Percentiles rank a stretch among this genome's conserved stretches.
Conservation (phyloP, 2,888 invertebrate species). For the Cyrtodaria siliqua region DNA sequence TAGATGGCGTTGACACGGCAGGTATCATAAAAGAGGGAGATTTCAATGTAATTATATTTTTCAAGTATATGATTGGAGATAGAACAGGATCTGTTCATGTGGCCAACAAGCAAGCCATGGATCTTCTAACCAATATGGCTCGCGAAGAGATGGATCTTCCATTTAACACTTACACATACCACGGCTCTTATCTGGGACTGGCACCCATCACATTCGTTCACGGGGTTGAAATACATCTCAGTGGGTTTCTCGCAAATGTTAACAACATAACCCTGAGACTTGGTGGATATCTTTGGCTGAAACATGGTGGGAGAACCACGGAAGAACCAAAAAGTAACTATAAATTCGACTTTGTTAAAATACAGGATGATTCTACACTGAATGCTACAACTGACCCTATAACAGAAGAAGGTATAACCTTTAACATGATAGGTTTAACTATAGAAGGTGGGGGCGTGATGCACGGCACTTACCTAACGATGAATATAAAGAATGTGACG, state of each 20-base stretch:
- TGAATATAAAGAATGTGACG: conserved; percentile 73
- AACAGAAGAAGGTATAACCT: conserved; percentile 69
- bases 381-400: conserved; percentile 76
- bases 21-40: conserved; percentile 26
- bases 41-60: conserved; percentile 72
- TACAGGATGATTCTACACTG: conserved; percentile 73
- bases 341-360: conserved; percentile 66
- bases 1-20: conserved; percentile 43
- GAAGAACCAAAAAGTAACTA: conserved; percentile 65
- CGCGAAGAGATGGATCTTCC: conserved; percentile 77
- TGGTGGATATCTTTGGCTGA: conserved; percentile 76
- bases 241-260: conserved; percentile 73
- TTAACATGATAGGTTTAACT: conserved; percentile 61
- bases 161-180: conserved; percentile 74
- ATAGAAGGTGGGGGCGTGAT: conserved; percentile 78
- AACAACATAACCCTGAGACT: conserved; percentile 75
- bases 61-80: conserved; percentile 81
- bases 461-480: conserved; percentile 71
- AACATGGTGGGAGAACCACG: conserved; percentile 74
- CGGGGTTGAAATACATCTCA: conserved; percentile 76
- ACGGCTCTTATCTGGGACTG: conserved; percentile 73
- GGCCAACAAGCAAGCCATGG: conserved; percentile 67
- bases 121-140: conserved; percentile 64
- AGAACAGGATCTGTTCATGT: conserved; percentile 77
- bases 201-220: conserved; percentile 76